Conservation (phyloP, 2,888 invertebrate species). For the Latheticus oryzae region DNA sequence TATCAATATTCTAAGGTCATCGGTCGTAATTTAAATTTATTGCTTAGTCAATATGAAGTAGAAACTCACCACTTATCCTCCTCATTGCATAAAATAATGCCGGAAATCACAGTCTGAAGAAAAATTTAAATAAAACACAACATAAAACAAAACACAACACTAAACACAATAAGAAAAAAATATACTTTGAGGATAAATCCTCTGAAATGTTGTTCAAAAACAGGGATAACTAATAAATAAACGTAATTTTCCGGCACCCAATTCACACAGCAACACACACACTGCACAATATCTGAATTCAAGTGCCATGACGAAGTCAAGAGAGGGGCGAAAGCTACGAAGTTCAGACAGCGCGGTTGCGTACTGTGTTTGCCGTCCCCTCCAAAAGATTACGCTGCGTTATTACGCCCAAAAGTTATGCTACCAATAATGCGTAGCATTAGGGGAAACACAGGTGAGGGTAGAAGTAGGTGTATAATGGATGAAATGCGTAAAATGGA, state of each 20-base stretch:
- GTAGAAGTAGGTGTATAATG: no score
- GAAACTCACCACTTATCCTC: constrained; percentile 43
- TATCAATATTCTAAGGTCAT: constrained; percentile 13
- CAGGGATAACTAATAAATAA: constrained; percentile 8
- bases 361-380: constrained; percentile 42
- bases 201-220: background rate
- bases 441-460: no score
- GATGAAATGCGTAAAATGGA: no score
- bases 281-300: constrained; percentile 27
- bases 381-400: constrained; percentile 39
- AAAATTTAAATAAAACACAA: constrained; percentile 19
- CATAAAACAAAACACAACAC: constrained; percentile 27
- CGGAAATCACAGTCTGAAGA: constrained; percentile 23
- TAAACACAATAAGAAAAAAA: constrained; percentile 13
- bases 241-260: constrained; percentile 31
- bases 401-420: constrained; percentile 45
- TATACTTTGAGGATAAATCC: constrained; percentile 1
- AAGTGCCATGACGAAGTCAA: constrained; percentile 34
- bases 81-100: constrained; percentile 34
- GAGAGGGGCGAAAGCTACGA: constrained; percentile 39
- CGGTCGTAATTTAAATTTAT: constrained; percentile 18
- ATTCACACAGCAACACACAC: constrained; percentile 28
- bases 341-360: constrained; percentile 47
- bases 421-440: constrained; percentile 47
- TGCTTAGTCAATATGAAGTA: constrained; percentile 13